These are phyloP conservation scores for Pygmarrhopalites habei DNA, from an alignment of 1,140 invertebrate genomes.

Conservation along the genomic window DNA sequence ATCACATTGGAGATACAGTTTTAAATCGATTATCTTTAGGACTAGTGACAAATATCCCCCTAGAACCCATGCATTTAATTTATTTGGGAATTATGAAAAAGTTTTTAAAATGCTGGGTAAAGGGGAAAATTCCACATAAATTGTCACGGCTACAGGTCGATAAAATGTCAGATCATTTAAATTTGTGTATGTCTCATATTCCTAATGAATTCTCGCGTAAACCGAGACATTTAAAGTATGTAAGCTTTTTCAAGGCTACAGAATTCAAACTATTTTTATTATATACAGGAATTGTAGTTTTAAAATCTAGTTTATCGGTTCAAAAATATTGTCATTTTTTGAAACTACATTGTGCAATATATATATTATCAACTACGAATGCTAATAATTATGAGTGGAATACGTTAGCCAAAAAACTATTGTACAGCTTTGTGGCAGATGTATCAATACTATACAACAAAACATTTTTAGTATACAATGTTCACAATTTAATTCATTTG, in stretches of 20 bases:
- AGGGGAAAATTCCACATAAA: conserved; percentile 10
- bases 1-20: conserved; percentile 17
- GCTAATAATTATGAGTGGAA: no score
- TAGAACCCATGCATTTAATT: conserved; percentile 39
- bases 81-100: conserved; percentile 36
- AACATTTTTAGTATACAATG: no score
- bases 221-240: conserved; percentile 17
- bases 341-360: no score
- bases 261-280: no score
- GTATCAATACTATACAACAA: no score
- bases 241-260: conserved; percentile 33
- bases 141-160: neutral
- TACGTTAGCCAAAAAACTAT: no score
- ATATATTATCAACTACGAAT: no score
- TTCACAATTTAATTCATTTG: no score
- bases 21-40: conserved; percentile 21
- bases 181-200: conserved; percentile 1
- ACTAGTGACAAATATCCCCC: conserved; percentile 33
- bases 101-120: conserved; percentile 23
- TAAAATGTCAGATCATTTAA: conserved; percentile 22
- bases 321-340: no score
- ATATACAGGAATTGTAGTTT: no score
- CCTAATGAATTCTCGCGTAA: conserved; percentile 35
- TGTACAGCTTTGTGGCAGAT: no score
- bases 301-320: no score